Evolutionary conservation across 1,140 invertebrate genomes (phyloP).

Genomic region (Amphibalanus amphitrite): DNA sequence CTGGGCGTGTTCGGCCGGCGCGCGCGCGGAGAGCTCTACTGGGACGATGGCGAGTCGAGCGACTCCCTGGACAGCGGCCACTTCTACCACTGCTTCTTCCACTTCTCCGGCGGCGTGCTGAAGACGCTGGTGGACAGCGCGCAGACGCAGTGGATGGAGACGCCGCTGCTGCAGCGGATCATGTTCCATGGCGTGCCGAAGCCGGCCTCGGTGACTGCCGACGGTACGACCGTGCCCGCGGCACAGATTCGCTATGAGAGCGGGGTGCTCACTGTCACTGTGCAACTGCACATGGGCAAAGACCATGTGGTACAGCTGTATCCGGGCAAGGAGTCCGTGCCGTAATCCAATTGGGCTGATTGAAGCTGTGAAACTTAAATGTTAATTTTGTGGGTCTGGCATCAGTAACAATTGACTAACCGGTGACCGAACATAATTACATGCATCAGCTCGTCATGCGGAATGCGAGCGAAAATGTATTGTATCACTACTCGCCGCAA

Average conservation of each 20-base stretch:
- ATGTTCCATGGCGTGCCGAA: background rate
- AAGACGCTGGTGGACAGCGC: background rate
- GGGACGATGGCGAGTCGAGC: conserved; percentile 19
- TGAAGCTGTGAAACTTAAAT: too few species aligned
- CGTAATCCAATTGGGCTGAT: too few species aligned
- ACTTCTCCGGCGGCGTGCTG: background rate
- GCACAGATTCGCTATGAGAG: background rate
- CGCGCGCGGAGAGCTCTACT: conserved; percentile 18
- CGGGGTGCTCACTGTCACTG: background rate
- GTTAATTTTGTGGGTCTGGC: too few species aligned
- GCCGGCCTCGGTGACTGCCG: background rate
- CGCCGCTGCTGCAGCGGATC: background rate
- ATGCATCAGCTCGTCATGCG: too few species aligned
- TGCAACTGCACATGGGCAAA: background rate
- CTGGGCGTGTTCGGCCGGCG: conserved; percentile 6
- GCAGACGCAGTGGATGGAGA: background rate
- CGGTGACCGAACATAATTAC: too few species aligned
- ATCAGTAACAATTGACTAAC: too few species aligned
- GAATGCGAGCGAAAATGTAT: too few species aligned
- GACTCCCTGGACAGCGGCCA: conserved; percentile 10
- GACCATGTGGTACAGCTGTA: background rate
- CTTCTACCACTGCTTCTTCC: conserved; percentile 2
- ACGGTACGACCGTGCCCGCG: background rate
- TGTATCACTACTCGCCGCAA: too few species aligned
- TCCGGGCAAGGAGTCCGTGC: too few species aligned